Evolutionary conservation across 1,140 invertebrate species (phyloP).

Genomic region (Nixonia krombeini): DNA sequence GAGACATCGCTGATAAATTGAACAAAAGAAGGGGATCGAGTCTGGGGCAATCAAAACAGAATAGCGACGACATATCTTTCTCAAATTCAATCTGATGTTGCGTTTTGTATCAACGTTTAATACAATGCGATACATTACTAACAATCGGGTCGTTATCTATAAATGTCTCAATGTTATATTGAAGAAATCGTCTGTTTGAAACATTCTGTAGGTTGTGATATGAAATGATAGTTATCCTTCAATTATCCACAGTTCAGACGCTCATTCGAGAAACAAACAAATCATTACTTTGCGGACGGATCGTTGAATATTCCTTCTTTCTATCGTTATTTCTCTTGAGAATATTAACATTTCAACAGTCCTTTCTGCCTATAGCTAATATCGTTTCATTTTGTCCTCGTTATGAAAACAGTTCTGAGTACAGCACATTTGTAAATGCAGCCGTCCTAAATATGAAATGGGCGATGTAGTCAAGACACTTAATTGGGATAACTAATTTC

Average conservation of each 20-base stretch:
- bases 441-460: background rate
- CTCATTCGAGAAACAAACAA: background rate
- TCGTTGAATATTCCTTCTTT: background rate
- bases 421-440: no score
- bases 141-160: slow-evolving; percentile 1
- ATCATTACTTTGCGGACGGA: background rate
- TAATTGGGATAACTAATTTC: background rate
- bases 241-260: background rate
- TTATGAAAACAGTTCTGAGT: background rate
- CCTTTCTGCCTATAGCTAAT: no score
- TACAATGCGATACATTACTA: background rate
- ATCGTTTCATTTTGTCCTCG: background rate
- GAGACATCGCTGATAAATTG: background rate
- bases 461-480: no score
- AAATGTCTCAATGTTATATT: slow-evolving; percentile 13
- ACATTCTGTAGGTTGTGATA: slow-evolving; percentile 13
- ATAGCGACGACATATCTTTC: background rate
- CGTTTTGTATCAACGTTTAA: slow-evolving; percentile 1
- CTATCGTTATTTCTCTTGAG: no score
- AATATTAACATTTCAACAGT: no score
- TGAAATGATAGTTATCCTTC: no score
- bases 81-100: background rate
- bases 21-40: background rate
- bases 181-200: slow-evolving; percentile 23
- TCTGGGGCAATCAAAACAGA: background rate